Evolutionary conservation across 2,888 invertebrate genomes (phyloP).

Genomic region (Cephus nigrinus): DNA sequence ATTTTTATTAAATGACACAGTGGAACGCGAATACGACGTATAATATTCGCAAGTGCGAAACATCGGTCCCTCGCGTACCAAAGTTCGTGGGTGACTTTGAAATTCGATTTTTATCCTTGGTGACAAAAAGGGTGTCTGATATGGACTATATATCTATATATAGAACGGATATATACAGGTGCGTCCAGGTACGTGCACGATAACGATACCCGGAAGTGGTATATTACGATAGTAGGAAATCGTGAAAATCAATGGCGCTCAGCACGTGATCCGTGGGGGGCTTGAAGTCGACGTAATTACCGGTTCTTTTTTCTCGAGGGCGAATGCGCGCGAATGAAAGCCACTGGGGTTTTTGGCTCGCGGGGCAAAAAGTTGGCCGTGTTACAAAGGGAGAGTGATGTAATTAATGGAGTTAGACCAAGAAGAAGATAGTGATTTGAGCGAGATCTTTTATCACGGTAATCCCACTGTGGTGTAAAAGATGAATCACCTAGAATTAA

Average conservation of each 20-base stretch:
- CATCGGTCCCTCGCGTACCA: neutral
- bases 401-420: conserved; percentile 41
- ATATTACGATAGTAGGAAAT: conserved; percentile 20
- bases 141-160: neutral
- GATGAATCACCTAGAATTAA: conserved; percentile 34
- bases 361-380: conserved; percentile 29
- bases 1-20: neutral
- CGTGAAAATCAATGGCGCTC: conserved; percentile 23
- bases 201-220: neutral
- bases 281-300: conserved; percentile 45
- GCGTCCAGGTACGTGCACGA: neutral
- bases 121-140: neutral
- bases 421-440: conserved; percentile 35
- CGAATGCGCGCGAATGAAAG: conserved; percentile 22
- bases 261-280: conserved; percentile 17
- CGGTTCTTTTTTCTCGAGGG: conserved; percentile 27
- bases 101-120: neutral
- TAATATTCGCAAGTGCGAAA: neutral
- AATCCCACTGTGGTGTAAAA: conserved; percentile 29
- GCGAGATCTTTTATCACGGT: conserved; percentile 34
- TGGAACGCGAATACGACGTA: neutral
- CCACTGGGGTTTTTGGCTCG: conserved; percentile 25
- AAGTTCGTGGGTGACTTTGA: neutral
- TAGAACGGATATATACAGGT: neutral
- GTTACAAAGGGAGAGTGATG: conserved; percentile 28